Evolutionary conservation across 1,140 invertebrate genomes (phyloP).

Genomic region (Solenopsis invicta): DNA sequence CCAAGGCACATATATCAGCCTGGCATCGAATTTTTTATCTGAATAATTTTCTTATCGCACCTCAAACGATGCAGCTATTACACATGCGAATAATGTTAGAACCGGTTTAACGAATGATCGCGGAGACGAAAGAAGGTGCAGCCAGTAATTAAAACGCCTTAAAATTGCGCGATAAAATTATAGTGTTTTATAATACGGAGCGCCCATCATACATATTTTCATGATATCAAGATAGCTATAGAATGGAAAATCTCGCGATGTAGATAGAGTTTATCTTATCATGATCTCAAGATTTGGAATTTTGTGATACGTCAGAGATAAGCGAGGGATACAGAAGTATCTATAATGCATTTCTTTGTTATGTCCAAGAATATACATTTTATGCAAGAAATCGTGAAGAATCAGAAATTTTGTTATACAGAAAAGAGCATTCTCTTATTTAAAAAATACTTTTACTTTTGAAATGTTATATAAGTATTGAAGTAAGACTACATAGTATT

Average conservation of each 20-base stretch:
- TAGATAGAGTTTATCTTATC: constrained; percentile 44
- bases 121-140: constrained; percentile 16
- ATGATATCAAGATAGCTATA: not conserved
- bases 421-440: no score
- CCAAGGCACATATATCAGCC: constrained; percentile 2
- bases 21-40: not conserved
- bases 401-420: not conserved
- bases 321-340: not conserved
- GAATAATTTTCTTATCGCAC: constrained; percentile 36
- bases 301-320: not conserved
- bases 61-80: not conserved
- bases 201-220: not conserved
- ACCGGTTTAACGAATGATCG: constrained; percentile 62
- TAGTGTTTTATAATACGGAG: not conserved
- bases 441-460: no score
- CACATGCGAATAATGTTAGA: constrained; percentile 41
- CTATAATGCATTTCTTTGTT: not conserved
- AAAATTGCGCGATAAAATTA: constrained; percentile 46
- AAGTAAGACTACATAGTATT: no score
- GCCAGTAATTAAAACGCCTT: constrained; percentile 63
- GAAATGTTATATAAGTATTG: no score
- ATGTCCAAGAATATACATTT: not conserved
- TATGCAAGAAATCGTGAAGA: not conserved
- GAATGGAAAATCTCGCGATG: not conserved
- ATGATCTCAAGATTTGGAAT: constrained; percentile 1